These are phyloP conservation scores for Sternarchorhynchus goeldii DNA, from an alignment of 2,797 vertebrate species.

Conservation along the genomic window DNA sequence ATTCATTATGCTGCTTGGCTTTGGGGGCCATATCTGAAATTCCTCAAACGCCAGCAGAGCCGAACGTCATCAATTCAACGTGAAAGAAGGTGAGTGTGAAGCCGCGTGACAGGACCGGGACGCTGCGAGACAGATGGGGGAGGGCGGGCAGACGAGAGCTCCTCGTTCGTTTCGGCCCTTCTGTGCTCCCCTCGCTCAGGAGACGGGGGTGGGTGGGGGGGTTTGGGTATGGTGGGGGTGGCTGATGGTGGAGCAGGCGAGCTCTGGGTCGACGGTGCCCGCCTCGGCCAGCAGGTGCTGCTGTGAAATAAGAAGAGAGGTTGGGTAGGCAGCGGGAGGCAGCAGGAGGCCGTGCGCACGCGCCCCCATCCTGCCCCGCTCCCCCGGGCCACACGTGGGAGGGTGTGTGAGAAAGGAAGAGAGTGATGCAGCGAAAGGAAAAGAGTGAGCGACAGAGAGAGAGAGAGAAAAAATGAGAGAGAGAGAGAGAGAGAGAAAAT, in stretches of 20 bases:
- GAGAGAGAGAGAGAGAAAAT: constrained; percentile 28
- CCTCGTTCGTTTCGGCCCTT: constrained; percentile 14
- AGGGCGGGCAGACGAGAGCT: constrained; percentile 51
- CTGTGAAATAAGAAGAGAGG: constrained; percentile 82
- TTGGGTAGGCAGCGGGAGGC: constrained; percentile 68
- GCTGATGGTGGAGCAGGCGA: constrained; percentile 26
- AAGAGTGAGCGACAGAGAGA: constrained; percentile 9
- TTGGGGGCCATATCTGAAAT: constrained; percentile 70
- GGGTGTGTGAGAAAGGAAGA: constrained; percentile 20
- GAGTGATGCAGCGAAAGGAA: not conserved
- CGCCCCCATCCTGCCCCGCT: constrained; percentile 74
- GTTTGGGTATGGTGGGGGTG: too few species aligned
- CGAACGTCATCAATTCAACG: constrained; percentile 69
- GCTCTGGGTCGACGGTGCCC: constrained; percentile 65
- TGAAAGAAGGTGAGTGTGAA: constrained; percentile 67
- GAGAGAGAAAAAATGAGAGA: constrained; percentile 14
- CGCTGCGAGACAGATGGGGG: constrained; percentile 42
- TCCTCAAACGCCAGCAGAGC: constrained; percentile 73
- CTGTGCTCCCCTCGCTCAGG: constrained; percentile 39
- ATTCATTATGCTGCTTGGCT: constrained; percentile 77
- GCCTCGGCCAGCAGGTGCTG: constrained; percentile 82
- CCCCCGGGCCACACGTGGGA: constrained; percentile 64
- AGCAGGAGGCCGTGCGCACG: constrained; percentile 68
- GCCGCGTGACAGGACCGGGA: constrained; percentile 63
- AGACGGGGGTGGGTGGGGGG: too few species aligned